phyloP scores from a whole-genome alignment of 2,113 vertebrate species.

The Hemichromis elongatus region DNA sequence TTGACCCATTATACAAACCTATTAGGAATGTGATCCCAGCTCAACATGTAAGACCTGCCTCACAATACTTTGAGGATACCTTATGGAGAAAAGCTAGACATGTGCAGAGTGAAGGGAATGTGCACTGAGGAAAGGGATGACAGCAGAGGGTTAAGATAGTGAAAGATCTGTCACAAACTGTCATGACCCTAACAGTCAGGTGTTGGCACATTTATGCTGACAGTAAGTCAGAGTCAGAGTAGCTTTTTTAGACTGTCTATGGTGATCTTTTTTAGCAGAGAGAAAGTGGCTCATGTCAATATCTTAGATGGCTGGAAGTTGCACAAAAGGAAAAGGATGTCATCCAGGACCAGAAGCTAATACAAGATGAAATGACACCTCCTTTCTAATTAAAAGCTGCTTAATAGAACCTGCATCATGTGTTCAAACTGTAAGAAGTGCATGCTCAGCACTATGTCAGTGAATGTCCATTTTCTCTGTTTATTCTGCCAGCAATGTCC shows the following conservation, averaged over 20 bases:
- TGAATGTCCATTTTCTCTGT: slow-evolving; percentile 11
- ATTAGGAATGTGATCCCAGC: background rate
- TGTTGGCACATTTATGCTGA: slow-evolving; percentile 26
- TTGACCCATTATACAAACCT: background rate
- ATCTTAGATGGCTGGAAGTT: background rate
- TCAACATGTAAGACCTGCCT: background rate
- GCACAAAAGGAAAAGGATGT: background rate
- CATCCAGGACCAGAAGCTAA: background rate
- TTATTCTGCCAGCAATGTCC: background rate
- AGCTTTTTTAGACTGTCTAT: slow-evolving; percentile 18
- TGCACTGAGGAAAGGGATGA: slow-evolving; percentile 11
- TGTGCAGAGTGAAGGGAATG: slow-evolving; percentile 37
- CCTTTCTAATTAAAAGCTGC: background rate
- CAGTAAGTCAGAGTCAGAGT: background rate
- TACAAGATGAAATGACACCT: background rate
- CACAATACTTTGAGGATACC: background rate
- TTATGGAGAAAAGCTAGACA: background rate
- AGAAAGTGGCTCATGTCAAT: background rate
- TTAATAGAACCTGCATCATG: background rate
- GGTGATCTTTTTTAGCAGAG: background rate
- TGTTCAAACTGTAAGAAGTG: background rate
- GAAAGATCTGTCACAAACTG: slow-evolving; percentile 20
- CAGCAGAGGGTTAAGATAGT: slow-evolving; percentile 25
- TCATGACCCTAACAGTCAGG: slow-evolving; percentile 13
- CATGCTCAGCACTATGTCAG: background rate